phyloP scores from a whole-genome alignment of 2,888 invertebrate species.

The Spilosoma lubricipeda region DNA sequence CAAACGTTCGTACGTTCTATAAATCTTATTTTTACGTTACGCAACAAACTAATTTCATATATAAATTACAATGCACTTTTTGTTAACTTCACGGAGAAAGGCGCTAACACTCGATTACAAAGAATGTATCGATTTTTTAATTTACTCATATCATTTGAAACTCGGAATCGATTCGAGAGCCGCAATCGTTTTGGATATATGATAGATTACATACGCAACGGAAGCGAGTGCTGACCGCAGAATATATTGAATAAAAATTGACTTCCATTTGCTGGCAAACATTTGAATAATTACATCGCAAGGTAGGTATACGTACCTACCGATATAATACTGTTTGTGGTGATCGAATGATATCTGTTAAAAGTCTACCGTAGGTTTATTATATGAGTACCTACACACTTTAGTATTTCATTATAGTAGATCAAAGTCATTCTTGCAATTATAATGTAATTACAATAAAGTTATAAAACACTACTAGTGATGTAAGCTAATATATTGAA shows the following conservation, averaged over 20 bases:
- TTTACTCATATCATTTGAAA: slow-evolving; percentile 66
- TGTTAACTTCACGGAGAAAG: slow-evolving; percentile 59
- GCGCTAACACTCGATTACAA: slow-evolving; percentile 59
- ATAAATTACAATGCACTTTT: slow-evolving; percentile 57
- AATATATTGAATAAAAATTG: slow-evolving; percentile 54
- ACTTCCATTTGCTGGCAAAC: slow-evolving; percentile 35
- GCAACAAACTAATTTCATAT: slow-evolving; percentile 61
- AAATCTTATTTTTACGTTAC: slow-evolving; percentile 53
- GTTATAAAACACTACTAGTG: background rate
- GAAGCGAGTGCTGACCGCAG: slow-evolving; percentile 62
- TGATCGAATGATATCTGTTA: slow-evolving; percentile 33
- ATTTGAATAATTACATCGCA: slow-evolving; percentile 29
- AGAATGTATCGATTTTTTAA: slow-evolving; percentile 68
- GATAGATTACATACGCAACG: slow-evolving; percentile 75
- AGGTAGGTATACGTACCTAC: background rate
- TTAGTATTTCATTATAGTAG: background rate
- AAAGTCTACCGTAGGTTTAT: slow-evolving; percentile 19
- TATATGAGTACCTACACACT: background rate
- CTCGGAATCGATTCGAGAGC: slow-evolving; percentile 71
- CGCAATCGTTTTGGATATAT: slow-evolving; percentile 70
- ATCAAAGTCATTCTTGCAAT: background rate
- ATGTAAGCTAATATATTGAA: too few species aligned
- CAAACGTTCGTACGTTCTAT: slow-evolving; percentile 44
- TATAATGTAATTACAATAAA: too few species aligned
- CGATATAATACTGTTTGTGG: slow-evolving; percentile 21